phyloP scores from a whole-genome alignment of 2,888 invertebrate species.

The Trichogramma evanescens region DNA sequence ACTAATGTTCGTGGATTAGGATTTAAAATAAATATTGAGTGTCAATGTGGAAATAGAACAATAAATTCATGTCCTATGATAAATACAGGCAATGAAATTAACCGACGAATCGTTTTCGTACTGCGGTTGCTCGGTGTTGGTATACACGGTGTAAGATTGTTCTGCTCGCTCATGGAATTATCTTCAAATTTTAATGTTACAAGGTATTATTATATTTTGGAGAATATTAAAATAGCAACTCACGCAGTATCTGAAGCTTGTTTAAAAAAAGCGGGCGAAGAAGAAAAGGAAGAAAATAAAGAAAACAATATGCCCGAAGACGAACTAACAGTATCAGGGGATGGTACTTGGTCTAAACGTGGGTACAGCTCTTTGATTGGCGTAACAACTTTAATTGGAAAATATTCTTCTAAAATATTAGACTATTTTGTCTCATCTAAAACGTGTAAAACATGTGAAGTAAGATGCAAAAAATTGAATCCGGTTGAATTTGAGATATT shows the following conservation, averaged over 20 bases:
- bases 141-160: constrained; percentile 25
- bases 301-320: constrained; percentile 12
- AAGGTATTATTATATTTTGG: not conserved
- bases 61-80: constrained; percentile 22
- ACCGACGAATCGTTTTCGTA: constrained; percentile 24
- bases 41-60: constrained; percentile 14
- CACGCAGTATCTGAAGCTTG: constrained; percentile 11
- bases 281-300: constrained; percentile 18
- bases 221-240: constrained; percentile 11
- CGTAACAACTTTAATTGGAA: constrained; percentile 18
- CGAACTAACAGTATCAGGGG: constrained; percentile 20
- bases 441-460: constrained; percentile 4
- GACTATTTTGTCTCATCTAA: constrained; percentile 9
- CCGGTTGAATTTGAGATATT: not conserved
- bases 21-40: constrained; percentile 21
- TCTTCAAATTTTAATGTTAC: constrained; percentile 12
- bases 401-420: constrained; percentile 18
- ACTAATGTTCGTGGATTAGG: constrained; percentile 21
- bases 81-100: constrained; percentile 25
- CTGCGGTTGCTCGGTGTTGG: constrained; percentile 23
- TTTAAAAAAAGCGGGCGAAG: constrained; percentile 9
- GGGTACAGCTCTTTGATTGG: constrained; percentile 16
- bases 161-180: constrained; percentile 23
- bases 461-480: not conserved
- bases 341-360: constrained; percentile 17